Conservation (phyloP, 37 sponge, comb jelly and placozoan species). For the Beroe ovata region DNA sequence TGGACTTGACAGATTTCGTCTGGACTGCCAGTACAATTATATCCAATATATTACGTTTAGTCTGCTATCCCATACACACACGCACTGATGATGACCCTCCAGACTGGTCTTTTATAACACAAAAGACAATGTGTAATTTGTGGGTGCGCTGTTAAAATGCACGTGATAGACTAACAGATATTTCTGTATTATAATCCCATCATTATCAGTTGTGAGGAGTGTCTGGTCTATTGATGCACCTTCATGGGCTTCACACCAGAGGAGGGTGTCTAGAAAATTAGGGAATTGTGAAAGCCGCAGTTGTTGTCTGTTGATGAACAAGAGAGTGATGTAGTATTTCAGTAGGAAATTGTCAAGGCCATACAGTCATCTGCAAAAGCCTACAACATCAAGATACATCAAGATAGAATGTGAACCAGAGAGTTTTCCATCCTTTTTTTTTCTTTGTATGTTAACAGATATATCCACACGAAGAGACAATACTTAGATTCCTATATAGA, state of each 20-base stretch:
- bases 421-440: too few relatives aligned
- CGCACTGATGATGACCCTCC: too few relatives aligned
- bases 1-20: conserved; percentile 9
- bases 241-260: too few relatives aligned
- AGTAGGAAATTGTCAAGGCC: background rate
- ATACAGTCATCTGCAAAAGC: too few relatives aligned
- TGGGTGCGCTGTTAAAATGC: background rate
- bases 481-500: too few relatives aligned
- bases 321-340: background rate
- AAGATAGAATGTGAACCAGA: too few relatives aligned
- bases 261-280: background rate
- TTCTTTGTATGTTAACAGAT: background rate
- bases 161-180: background rate
- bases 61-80: background rate
- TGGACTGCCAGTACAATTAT: background rate
- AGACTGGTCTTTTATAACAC: background rate
- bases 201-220: background rate
- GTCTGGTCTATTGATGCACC: too few relatives aligned
- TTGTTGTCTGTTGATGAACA: background rate
- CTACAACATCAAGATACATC: background rate
- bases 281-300: too few relatives aligned
- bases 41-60: background rate
- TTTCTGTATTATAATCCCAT: background rate
- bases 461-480: too few relatives aligned
- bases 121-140: background rate